Conservation (phyloP, 2,888 invertebrate species). For the Lamellibrachia columna region DNA sequence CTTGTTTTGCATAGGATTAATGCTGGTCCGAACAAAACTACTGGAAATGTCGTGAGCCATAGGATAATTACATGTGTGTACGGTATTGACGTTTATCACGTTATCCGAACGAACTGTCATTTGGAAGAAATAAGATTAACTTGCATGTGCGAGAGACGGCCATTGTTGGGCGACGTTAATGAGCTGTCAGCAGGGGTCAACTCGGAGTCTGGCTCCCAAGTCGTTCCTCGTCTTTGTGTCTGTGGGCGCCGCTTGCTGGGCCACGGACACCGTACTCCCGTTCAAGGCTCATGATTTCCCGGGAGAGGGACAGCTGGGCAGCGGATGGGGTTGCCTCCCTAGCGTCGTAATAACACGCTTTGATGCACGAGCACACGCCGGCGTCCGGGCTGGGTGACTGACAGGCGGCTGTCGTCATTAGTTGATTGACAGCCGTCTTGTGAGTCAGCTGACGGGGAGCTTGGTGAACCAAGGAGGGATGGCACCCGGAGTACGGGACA, state of each 20-base stretch:
- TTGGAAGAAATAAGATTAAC: not conserved
- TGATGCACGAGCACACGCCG: not conserved
- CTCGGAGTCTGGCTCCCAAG: not conserved
- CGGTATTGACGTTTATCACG: not conserved
- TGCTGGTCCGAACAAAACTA: not conserved
- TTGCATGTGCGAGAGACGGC: not conserved
- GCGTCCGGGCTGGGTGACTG: not conserved
- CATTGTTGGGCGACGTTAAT: not conserved
- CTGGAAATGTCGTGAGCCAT: not conserved
- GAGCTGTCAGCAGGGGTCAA: not conserved
- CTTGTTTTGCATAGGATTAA: not conserved
- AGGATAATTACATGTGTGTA: not conserved
- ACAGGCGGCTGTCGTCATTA: not conserved
- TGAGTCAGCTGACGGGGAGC: not conserved
- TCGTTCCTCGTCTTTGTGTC: not conserved
- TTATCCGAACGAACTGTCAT: not conserved
- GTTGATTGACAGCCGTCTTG: not conserved
- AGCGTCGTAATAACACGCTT: not conserved
- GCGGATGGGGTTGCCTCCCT: not conserved
- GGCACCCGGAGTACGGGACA: not conserved
- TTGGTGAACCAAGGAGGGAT: not conserved
- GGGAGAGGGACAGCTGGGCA: not conserved
- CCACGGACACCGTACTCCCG: not conserved
- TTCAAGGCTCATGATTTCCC: not conserved
- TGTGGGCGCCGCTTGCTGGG: not conserved